These are phyloP conservation scores for Cotesia glomerata DNA, from an alignment of 1,140 invertebrate species.

Conservation along the genomic window DNA sequence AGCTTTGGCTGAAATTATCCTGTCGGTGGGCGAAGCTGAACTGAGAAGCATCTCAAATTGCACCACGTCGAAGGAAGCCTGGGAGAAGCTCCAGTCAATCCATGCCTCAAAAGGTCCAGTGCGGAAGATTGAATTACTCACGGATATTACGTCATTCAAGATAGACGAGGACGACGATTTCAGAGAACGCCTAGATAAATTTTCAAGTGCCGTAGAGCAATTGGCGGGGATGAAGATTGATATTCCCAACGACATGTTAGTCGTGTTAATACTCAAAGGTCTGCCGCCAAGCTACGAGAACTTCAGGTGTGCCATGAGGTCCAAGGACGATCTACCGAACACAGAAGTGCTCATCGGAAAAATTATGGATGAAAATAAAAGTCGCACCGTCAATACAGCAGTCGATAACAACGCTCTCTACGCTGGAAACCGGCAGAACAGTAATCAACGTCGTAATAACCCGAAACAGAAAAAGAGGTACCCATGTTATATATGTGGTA, in stretches of 20 bases:
- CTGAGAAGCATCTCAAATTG: neutral
- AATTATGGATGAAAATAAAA: neutral
- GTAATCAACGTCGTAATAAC: too few species aligned
- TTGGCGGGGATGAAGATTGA: constrained; percentile 31
- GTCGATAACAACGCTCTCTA: neutral
- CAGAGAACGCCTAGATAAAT: neutral
- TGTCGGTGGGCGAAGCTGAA: neutral
- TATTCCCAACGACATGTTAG: constrained; percentile 38
- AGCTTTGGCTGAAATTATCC: constrained; percentile 8
- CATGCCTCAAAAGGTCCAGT: neutral
- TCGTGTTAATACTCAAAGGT: constrained; percentile 42
- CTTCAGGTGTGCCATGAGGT: constrained; percentile 43
- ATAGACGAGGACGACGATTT: neutral
- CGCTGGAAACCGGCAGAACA: neutral
- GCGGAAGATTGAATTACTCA: neutral
- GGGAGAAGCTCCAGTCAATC: neutral
- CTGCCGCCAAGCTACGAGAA: constrained; percentile 35
- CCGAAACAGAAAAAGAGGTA: too few species aligned
- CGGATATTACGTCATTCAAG: neutral
- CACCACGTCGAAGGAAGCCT: neutral
- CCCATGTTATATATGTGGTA: too few species aligned
- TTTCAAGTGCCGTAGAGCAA: constrained; percentile 34
- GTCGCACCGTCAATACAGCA: too few species aligned
- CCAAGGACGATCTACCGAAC: neutral
- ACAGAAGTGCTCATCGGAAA: neutral